Evolutionary conservation across 1,140 invertebrate genomes (phyloP).

Genomic region (Euglossa dilemma): DNA sequence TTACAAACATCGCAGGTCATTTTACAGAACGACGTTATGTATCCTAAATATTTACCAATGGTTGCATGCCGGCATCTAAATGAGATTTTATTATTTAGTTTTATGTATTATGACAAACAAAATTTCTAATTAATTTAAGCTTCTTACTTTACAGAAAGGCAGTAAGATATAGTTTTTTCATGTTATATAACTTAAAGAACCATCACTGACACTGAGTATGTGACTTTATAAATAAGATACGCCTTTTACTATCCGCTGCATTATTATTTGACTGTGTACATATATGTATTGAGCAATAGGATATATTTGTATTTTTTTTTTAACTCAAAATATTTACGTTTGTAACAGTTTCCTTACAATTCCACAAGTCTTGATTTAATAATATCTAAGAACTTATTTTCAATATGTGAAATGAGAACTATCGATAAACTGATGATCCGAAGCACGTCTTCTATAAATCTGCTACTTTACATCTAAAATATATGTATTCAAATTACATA

Average conservation of each 20-base stretch:
- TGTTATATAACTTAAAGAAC: no score
- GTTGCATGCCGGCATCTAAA: slow-evolving; percentile 15
- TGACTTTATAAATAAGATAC: slow-evolving; percentile 33
- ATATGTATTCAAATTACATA: neutral
- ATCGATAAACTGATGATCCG: neutral
- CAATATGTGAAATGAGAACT: neutral
- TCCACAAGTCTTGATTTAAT: neutral
- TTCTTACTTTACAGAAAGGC: slow-evolving; percentile 17
- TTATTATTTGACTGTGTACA: slow-evolving; percentile 28
- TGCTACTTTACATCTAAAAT: neutral
- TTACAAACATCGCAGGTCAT: slow-evolving; percentile 18
- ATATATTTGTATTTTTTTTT: neutral
- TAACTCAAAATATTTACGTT: neutral
- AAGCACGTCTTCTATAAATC: neutral
- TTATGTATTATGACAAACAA: neutral
- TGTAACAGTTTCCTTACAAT: neutral
- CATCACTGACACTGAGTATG: no score
- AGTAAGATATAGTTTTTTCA: slow-evolving; percentile 18
- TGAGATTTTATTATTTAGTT: neutral
- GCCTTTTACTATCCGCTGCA: neutral
- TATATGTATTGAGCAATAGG: slow-evolving; percentile 33
- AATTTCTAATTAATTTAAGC: neutral
- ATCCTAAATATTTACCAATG: slow-evolving; percentile 12
- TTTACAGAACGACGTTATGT: neutral
- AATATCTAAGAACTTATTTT: neutral